Percentiles rank a stretch among this genome's conserved stretches.
Evolutionary conservation across 2,888 invertebrate species (phyloP).

Genomic region (Helicoverpa assulta): DNA sequence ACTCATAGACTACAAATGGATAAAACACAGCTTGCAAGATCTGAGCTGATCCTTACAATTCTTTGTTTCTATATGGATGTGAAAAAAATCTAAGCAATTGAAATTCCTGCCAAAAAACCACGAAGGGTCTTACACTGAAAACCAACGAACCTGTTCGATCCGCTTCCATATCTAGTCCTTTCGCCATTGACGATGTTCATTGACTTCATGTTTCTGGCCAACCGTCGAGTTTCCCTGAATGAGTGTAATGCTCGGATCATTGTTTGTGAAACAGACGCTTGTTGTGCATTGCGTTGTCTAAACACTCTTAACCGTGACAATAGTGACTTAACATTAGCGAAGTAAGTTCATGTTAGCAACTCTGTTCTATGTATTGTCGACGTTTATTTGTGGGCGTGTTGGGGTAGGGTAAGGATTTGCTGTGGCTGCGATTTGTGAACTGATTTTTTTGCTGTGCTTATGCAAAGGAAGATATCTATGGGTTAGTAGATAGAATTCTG

Average conservation of each 20-base stretch:
- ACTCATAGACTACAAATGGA: background rate
- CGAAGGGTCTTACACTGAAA: constrained; percentile 6
- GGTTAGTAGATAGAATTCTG: constrained; percentile 27
- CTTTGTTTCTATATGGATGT: background rate
- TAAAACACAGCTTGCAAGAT: background rate
- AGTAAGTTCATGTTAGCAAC: constrained; percentile 52
- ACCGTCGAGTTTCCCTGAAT: constrained; percentile 73
- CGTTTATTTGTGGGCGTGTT: constrained; percentile 16
- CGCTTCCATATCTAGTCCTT: constrained; percentile 40
- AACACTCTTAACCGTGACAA: constrained; percentile 71
- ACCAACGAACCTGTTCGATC: constrained; percentile 21
- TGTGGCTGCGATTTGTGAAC: background rate
- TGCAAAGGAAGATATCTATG: constrained; percentile 18
- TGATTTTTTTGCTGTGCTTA: background rate
- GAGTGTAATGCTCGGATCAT: constrained; percentile 68
- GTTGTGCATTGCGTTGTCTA: constrained; percentile 75
- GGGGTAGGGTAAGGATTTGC: background rate
- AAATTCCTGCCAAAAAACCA: constrained; percentile 6
- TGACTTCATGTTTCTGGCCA: constrained; percentile 60
- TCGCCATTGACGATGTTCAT: constrained; percentile 50
- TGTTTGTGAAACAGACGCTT: constrained; percentile 83
- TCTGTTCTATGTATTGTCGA: constrained; percentile 36
- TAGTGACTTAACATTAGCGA: constrained; percentile 62
- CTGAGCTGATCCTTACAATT: background rate
- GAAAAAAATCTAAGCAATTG: background rate